Evolutionary conservation across 1,140 invertebrate genomes (phyloP).

Genomic region (Carcinoscorpius rotundicauda): DNA sequence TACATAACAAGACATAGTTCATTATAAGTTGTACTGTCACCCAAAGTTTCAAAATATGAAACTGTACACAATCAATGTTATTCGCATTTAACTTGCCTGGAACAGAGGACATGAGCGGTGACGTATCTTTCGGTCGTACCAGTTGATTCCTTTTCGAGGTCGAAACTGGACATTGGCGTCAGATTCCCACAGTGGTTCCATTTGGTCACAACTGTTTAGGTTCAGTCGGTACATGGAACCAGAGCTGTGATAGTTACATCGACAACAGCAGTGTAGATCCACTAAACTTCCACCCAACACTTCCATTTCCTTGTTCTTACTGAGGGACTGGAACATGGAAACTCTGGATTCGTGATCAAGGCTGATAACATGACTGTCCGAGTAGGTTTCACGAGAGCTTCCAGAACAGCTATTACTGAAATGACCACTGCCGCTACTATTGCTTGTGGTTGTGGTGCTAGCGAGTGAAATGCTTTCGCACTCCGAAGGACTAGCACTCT

Average conservation of each 20-base stretch:
- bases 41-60: no score
- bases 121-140: slow-evolving; percentile 20
- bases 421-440: slow-evolving; percentile 1
- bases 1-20: no score
- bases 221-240: slow-evolving; percentile 11
- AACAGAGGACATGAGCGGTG: slow-evolving; percentile 18
- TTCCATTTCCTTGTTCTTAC: slow-evolving; percentile 4
- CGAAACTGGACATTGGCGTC: slow-evolving; percentile 14
- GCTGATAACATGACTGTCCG: not conserved
- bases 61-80: no score
- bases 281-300: not conserved
- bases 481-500: slow-evolving; percentile 13
- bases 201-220: slow-evolving; percentile 17
- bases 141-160: slow-evolving; percentile 16
- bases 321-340: not conserved
- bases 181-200: slow-evolving; percentile 22
- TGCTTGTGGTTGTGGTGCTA: slow-evolving; percentile 14
- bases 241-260: slow-evolving; percentile 3
- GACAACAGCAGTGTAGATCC: slow-evolving; percentile 9
- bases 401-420: slow-evolving; percentile 11
- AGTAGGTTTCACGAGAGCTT: not conserved
- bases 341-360: not conserved
- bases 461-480: slow-evolving; percentile 8
- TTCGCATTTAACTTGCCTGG: slow-evolving; percentile 14
- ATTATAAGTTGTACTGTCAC: no score